phyloP scores from a whole-genome alignment of 2,888 invertebrate species.

The Macaria notata region DNA sequence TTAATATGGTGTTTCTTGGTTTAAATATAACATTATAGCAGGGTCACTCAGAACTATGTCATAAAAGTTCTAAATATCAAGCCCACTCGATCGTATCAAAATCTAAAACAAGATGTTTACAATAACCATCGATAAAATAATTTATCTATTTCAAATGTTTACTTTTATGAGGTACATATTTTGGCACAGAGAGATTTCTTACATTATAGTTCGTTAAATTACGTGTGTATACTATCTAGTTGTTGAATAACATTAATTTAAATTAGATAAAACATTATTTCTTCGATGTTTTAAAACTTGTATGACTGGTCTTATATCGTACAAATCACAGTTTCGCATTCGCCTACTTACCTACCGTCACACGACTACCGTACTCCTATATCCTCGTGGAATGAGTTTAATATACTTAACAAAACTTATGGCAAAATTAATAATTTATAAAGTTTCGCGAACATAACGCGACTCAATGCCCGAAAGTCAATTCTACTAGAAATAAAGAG shows the following conservation, averaged over 20 bases:
- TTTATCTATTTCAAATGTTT: slow-evolving; percentile 76
- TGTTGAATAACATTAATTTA: slow-evolving; percentile 64
- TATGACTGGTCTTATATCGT: slow-evolving; percentile 80
- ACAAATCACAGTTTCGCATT: slow-evolving; percentile 82
- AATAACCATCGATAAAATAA: slow-evolving; percentile 66
- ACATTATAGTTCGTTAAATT: slow-evolving; percentile 70
- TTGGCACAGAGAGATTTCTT: slow-evolving; percentile 90
- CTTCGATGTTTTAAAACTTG: slow-evolving; percentile 81
- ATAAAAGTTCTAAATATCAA: slow-evolving; percentile 32
- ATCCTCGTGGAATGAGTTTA: slow-evolving; percentile 72
- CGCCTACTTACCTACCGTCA: slow-evolving; percentile 76
- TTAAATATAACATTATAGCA: too few species aligned
- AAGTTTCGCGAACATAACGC: slow-evolving; percentile 20
- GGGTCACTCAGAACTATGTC: neutral
- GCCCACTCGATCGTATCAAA: slow-evolving; percentile 31
- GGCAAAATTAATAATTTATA: slow-evolving; percentile 52
- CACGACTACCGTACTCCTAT: slow-evolving; percentile 72
- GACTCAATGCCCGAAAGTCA: slow-evolving; percentile 15
- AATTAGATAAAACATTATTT: slow-evolving; percentile 72
- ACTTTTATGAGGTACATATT: slow-evolving; percentile 89
- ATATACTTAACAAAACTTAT: slow-evolving; percentile 65
- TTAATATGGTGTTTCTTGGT: too few species aligned
- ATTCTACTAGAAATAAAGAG: neutral
- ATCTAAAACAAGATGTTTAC: slow-evolving; percentile 62
- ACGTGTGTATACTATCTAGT: slow-evolving; percentile 71